Conservation (phyloP, 2,113 vertebrate genomes). For the Herpetotheres cachinnans region DNA sequence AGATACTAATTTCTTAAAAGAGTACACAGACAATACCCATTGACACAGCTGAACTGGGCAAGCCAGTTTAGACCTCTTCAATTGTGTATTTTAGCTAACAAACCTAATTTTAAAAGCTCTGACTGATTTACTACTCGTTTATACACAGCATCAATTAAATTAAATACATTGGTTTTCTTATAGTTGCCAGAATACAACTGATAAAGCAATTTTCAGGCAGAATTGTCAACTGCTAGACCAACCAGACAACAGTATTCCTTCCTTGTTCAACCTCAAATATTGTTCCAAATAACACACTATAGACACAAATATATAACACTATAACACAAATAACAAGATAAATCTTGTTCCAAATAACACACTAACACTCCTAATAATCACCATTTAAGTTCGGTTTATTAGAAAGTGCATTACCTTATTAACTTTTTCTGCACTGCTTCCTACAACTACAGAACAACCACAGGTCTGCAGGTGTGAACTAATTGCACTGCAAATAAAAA, state of each 20-base stretch:
- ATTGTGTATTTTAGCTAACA: not conserved
- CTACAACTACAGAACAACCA: conserved; percentile 94
- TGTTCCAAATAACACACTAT: not conserved
- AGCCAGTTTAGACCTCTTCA: not conserved
- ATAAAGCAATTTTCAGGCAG: not conserved
- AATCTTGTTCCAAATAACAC: not conserved
- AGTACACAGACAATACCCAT: not conserved
- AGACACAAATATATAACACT: no score
- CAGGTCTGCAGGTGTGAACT: conserved; percentile 98
- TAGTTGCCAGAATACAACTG: not conserved
- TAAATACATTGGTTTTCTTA: not conserved
- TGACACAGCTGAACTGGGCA: not conserved
- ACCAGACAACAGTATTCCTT: no score
- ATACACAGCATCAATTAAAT: not conserved
- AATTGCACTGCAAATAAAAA: conserved; percentile 83
- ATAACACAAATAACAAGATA: no score
- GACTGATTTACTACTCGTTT: not conserved
- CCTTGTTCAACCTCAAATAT: no score
- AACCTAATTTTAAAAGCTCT: not conserved
- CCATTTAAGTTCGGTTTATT: not conserved
- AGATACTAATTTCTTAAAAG: not conserved
- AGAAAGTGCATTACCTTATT: conserved; percentile 85
- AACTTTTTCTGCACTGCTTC: conserved; percentile 95
- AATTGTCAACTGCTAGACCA: not conserved
- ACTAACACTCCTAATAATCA: not conserved